These are phyloP conservation scores for Papilio machaon DNA, from an alignment of 1,140 invertebrate species.

Conservation along the genomic window DNA sequence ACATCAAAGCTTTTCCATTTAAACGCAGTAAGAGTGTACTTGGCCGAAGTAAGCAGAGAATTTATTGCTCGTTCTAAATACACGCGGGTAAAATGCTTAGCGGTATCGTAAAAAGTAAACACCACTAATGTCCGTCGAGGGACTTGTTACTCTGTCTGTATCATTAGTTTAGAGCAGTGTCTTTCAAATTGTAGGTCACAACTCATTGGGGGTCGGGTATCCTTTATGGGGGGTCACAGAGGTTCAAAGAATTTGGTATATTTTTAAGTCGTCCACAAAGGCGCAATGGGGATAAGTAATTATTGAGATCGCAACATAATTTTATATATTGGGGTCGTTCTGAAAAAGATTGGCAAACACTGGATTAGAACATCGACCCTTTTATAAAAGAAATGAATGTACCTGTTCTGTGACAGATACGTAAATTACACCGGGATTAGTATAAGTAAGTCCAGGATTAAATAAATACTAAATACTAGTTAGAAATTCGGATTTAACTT, in stretches of 20 bases:
- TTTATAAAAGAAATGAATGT: neutral
- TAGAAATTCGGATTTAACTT: no score
- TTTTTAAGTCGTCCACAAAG: no score
- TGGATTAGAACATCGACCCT: neutral
- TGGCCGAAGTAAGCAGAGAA: constrained; percentile 5
- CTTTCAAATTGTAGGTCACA: neutral
- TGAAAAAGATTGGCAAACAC: no score
- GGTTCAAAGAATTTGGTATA: no score
- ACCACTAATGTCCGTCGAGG: constrained; percentile 1
- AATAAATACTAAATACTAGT: neutral
- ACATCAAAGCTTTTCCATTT: constrained; percentile 21
- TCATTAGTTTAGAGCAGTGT: neutral
- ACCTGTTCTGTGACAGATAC: neutral
- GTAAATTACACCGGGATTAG: neutral
- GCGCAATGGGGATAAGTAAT: no score
- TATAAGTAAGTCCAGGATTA: neutral
- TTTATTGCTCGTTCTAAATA: constrained; percentile 19
- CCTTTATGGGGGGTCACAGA: neutral
- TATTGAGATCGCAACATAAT: no score
- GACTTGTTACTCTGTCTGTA: neutral
- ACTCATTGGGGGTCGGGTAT: neutral
- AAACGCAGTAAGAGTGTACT: constrained; percentile 5
- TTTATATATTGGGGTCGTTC: no score
- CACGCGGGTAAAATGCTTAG: constrained; percentile 14
- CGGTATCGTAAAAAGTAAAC: constrained; percentile 22